Conservation (phyloP, 30 jellyfish, hydroid and myxozoan species). For the Aurelia aurita region DNA sequence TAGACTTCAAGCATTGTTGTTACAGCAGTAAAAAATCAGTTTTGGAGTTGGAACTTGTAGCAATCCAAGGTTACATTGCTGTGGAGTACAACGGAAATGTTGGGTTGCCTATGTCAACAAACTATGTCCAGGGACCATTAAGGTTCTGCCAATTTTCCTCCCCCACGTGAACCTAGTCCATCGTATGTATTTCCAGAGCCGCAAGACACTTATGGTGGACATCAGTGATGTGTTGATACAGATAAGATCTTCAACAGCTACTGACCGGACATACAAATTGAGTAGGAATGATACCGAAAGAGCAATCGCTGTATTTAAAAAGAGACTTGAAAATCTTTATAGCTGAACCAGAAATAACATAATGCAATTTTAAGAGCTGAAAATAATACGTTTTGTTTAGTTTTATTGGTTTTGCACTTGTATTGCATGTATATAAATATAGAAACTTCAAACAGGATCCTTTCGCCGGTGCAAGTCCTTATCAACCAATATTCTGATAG, state of each 20-base stretch:
- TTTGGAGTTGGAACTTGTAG: background rate
- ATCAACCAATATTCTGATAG: too few relatives aligned
- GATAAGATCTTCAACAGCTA: too few relatives aligned
- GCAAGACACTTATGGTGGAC: too few relatives aligned
- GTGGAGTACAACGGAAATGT: constrained; percentile 11
- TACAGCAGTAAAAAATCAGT: background rate
- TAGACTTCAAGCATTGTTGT: background rate
- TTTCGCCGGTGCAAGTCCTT: background rate
- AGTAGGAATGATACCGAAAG: background rate
- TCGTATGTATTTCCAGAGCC: too few relatives aligned
- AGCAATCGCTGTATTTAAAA: background rate
- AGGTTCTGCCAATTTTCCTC: background rate
- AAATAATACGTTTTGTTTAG: background rate
- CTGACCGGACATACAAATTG: constrained; percentile 26
- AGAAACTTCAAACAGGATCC: background rate
- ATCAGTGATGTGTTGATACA: too few relatives aligned
- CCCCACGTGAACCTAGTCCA: constrained; percentile 34
- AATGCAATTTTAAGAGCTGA: background rate
- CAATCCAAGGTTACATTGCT: background rate
- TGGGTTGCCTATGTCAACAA: constrained; percentile 12
- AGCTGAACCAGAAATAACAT: too few relatives aligned
- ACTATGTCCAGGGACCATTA: background rate
- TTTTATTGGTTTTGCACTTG: background rate
- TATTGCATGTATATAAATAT: background rate
- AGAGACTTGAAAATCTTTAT: too few relatives aligned